phyloP scores from a whole-genome alignment of 2,888 invertebrate genomes.

The Volucella bombylans region DNA sequence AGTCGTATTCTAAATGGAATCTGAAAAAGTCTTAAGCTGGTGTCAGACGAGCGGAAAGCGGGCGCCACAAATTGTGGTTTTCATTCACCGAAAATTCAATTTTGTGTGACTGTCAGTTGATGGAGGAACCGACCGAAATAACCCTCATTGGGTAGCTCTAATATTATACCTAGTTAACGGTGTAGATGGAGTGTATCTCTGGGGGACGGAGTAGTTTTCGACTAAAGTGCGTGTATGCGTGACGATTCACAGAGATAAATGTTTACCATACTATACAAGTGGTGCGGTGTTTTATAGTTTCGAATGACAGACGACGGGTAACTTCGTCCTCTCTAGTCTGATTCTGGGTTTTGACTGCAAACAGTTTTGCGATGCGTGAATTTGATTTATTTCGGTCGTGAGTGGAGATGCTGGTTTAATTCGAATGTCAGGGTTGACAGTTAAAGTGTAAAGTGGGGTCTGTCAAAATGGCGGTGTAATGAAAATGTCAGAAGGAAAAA shows the following conservation, averaged over 20 bases:
- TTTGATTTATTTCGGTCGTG: constrained; percentile 1
- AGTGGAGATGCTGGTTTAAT: too few relatives aligned
- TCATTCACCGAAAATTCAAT: constrained; percentile 19
- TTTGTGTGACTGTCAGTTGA: background rate
- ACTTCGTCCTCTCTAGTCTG: too few relatives aligned
- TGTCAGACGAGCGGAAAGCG: background rate
- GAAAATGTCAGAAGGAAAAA: too few relatives aligned
- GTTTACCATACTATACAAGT: constrained; percentile 40
- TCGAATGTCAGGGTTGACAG: too few relatives aligned
- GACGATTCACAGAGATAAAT: constrained; percentile 28
- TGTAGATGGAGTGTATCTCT: too few relatives aligned
- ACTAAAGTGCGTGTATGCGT: constrained; percentile 31
- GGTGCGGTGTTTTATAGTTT: constrained; percentile 26
- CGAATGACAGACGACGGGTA: background rate
- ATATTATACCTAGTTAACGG: too few relatives aligned
- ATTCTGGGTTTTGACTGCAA: constrained; percentile 6
- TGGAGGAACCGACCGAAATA: too few relatives aligned
- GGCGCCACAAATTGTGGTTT: background rate
- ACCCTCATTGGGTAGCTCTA: background rate
- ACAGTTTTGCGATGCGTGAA: constrained; percentile 16
- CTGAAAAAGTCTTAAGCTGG: background rate
- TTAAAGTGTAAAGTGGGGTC: too few relatives aligned
- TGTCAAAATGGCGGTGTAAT: too few relatives aligned
- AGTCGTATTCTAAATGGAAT: background rate
- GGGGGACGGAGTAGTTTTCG: background rate